These are phyloP conservation scores for Poecilia gillii DNA, from an alignment of 2,797 vertebrate species.

Conservation along the genomic window DNA sequence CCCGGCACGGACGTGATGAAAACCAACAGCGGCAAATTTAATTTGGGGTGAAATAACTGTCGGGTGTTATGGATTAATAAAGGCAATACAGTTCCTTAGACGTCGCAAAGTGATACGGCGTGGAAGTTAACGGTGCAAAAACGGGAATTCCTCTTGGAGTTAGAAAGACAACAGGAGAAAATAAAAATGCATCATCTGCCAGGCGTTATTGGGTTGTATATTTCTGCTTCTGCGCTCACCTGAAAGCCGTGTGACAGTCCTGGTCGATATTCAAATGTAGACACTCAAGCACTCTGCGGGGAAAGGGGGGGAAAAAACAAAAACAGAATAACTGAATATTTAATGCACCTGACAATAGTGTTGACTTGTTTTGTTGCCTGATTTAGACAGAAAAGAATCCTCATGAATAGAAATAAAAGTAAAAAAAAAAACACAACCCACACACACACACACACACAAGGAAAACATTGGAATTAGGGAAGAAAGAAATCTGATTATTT, in stretches of 20 bases:
- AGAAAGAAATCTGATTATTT: conserved; percentile 52
- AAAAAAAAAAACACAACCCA: neutral
- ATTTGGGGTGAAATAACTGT: conserved; percentile 70
- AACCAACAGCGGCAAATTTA: conserved; percentile 70
- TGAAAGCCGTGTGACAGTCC: conserved; percentile 79
- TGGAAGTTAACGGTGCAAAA: conserved; percentile 39
- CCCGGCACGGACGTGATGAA: conserved; percentile 54
- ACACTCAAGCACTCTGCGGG: conserved; percentile 72
- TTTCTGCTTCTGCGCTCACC: conserved; percentile 74
- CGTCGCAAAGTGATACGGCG: conserved; percentile 44
- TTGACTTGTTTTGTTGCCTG: conserved; percentile 77
- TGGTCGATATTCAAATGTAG: conserved; percentile 78
- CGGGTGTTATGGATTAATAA: conserved; percentile 65
- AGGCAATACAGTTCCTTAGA: conserved; percentile 62
- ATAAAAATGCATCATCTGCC: conserved; percentile 56
- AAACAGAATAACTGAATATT: conserved; percentile 81
- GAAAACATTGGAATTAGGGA: conserved; percentile 15
- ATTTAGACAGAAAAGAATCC: conserved; percentile 43
- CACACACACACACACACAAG: neutral
- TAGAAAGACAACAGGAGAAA: conserved; percentile 70
- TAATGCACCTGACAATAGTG: conserved; percentile 74
- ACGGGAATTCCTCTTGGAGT: conserved; percentile 49
- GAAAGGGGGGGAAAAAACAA: conserved; percentile 19
- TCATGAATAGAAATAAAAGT: conserved; percentile 37
- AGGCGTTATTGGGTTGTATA: conserved; percentile 74